These are phyloP conservation scores for Oncorhynchus kisutch DNA, from an alignment of 2,113 vertebrate genomes.

Conservation along the genomic window DNA sequence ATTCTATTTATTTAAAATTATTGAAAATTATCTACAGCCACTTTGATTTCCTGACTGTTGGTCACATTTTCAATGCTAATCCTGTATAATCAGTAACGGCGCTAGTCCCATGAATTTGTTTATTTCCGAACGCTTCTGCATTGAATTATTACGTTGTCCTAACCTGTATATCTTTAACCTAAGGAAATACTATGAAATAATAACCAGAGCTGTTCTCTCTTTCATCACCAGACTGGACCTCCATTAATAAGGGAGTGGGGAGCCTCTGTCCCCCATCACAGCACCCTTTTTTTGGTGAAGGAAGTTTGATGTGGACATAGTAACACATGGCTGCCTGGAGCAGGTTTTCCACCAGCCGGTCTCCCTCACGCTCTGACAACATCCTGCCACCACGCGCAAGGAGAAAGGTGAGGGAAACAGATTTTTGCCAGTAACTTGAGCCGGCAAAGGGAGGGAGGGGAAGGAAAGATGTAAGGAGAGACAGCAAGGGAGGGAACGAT, in stretches of 20 bases:
- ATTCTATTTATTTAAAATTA: no score
- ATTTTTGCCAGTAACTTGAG: neutral
- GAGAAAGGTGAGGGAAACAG: neutral
- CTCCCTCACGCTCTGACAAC: slow-evolving; percentile 11
- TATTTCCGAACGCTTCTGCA: no score
- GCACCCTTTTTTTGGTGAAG: neutral
- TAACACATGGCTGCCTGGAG: slow-evolving; percentile 30
- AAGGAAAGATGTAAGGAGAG: neutral
- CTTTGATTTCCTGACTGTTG: no score
- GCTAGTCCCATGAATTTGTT: no score
- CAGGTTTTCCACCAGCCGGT: slow-evolving; percentile 28
- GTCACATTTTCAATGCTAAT: no score
- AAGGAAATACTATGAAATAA: no score
- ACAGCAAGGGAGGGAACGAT: neutral
- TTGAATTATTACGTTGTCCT: no score
- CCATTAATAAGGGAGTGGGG: neutral
- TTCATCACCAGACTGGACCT: neutral
- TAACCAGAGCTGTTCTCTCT: neutral
- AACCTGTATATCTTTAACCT: no score
- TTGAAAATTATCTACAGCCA: no score
- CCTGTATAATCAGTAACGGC: no score
- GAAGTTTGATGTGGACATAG: slow-evolving; percentile 16
- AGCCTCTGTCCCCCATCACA: neutral
- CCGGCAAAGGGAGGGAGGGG: neutral
- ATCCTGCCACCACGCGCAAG: slow-evolving; percentile 7